phyloP scores from a whole-genome alignment of 2,888 invertebrate genomes.

The Phengaris arion region DNA sequence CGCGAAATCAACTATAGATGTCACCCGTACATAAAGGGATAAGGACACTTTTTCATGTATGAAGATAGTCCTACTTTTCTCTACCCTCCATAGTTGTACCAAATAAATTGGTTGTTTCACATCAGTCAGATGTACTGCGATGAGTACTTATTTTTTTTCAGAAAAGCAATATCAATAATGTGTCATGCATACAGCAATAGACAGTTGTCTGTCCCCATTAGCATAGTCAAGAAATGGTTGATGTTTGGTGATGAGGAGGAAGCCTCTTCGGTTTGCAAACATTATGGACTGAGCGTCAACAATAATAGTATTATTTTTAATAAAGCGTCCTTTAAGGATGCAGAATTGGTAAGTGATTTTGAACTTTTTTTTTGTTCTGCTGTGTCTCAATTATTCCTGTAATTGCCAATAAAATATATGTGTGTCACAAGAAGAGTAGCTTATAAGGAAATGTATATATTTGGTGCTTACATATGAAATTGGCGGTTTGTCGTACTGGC shows the following conservation, averaged over 20 bases:
- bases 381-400: too few species aligned
- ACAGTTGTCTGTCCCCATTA: slow-evolving; percentile 70
- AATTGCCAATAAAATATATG: too few species aligned
- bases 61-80: too few species aligned
- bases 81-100: too few species aligned
- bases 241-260: slow-evolving; percentile 63
- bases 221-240: slow-evolving; percentile 67
- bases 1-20: too few species aligned
- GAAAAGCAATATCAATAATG: slow-evolving; percentile 77
- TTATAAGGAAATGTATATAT: too few species aligned
- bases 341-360: slow-evolving; percentile 61
- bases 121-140: not conserved
- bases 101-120: not conserved
- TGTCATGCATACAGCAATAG: slow-evolving; percentile 80
- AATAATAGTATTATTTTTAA: slow-evolving; percentile 47
- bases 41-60: too few species aligned
- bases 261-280: slow-evolving; percentile 61
- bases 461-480: too few species aligned
- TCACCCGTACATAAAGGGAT: too few species aligned
- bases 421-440: too few species aligned
- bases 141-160: slow-evolving; percentile 56
- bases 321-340: slow-evolving; percentile 57
- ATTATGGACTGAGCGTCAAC: slow-evolving; percentile 70
- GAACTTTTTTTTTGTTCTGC: not conserved
- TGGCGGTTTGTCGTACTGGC: too few species aligned